These are phyloP conservation scores for Polylopha cassiicola DNA, from an alignment of 2,888 invertebrate species.

Conservation along the genomic window DNA sequence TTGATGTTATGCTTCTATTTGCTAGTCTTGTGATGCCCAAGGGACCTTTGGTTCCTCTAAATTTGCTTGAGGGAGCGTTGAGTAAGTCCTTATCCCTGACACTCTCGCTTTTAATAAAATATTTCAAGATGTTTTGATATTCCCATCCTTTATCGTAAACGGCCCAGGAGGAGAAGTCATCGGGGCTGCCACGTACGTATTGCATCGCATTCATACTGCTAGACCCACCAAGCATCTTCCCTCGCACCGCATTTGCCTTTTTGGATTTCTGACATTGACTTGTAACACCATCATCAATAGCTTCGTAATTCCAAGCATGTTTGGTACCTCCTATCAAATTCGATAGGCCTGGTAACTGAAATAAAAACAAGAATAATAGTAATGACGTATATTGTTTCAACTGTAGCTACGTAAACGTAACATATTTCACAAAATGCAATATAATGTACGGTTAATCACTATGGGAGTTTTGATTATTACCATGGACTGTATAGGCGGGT, in stretches of 20 bases:
- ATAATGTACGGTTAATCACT: too few relatives aligned
- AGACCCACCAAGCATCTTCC: too few relatives aligned
- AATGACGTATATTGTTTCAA: background rate
- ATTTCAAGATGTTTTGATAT: background rate
- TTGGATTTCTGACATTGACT: too few relatives aligned
- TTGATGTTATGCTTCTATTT: slow-evolving; percentile 2
- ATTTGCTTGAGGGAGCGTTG: background rate
- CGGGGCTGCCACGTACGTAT: too few relatives aligned
- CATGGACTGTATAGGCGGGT: slow-evolving; percentile 33
- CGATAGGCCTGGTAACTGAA: slow-evolving; percentile 10
- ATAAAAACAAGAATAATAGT: background rate
- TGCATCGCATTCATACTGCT: too few relatives aligned
- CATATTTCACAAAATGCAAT: too few relatives aligned
- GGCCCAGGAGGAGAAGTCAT: slow-evolving; percentile 1
- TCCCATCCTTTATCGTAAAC: slow-evolving; percentile 4
- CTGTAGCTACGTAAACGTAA: background rate
- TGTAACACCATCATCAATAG: too few relatives aligned
- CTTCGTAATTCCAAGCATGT: slow-evolving; percentile 8
- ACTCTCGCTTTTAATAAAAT: slow-evolving; percentile 4
- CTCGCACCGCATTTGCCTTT: too few relatives aligned
- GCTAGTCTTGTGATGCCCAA: slow-evolving; percentile 1
- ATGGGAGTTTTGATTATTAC: slow-evolving; percentile 29
- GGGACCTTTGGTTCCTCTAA: background rate
- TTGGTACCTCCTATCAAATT: background rate
- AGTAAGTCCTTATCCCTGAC: slow-evolving; percentile 1